phyloP scores from a whole-genome alignment of 2,888 invertebrate species.

The Cheilosia pagana region DNA sequence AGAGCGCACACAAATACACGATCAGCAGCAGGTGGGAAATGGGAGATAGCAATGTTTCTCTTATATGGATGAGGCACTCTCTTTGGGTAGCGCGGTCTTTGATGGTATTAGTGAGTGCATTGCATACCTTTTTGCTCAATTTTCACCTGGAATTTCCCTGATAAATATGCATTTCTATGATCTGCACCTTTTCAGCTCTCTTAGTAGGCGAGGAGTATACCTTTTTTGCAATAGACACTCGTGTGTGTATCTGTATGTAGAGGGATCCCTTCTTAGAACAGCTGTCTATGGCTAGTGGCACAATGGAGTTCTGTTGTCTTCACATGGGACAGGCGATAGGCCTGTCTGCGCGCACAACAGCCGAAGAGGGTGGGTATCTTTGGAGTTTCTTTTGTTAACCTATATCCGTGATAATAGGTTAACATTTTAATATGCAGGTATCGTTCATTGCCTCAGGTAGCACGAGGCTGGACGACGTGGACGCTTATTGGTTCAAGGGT shows the following conservation, averaged over 20 bases:
- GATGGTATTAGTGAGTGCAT: conserved; percentile 17
- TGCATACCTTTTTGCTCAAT: conserved; percentile 17
- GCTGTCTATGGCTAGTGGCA: conserved; percentile 41
- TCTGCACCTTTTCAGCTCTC: conserved; percentile 45
- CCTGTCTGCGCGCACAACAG: conserved; percentile 42
- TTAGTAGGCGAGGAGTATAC: conserved; percentile 45
- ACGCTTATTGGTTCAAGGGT: conserved; percentile 75
- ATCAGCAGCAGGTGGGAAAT: conserved; percentile 48
- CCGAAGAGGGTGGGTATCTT: conserved; percentile 72
- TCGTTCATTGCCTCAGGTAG: conserved; percentile 74
- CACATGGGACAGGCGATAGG: conserved; percentile 49
- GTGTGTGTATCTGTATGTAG: conserved; percentile 18
- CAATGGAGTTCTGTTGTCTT: conserved; percentile 30
- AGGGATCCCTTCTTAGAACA: conserved; percentile 58
- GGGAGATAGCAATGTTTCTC: conserved; percentile 26
- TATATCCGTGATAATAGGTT: conserved; percentile 76
- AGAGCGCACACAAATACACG: conserved; percentile 51
- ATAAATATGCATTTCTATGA: conserved; percentile 26
- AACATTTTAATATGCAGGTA: conserved; percentile 76
- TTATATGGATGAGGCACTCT: conserved; percentile 30
- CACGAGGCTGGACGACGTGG: conserved; percentile 69
- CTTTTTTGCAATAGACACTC: conserved; percentile 39
- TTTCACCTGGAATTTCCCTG: conserved; percentile 67
- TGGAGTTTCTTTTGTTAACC: conserved; percentile 75
- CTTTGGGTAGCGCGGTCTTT: conserved; percentile 4